Evolutionary conservation across 2,113 vertebrate species (phyloP), one percentile per base, ranked within the genome.

Genomic region (Prolemur simus): DNA sequence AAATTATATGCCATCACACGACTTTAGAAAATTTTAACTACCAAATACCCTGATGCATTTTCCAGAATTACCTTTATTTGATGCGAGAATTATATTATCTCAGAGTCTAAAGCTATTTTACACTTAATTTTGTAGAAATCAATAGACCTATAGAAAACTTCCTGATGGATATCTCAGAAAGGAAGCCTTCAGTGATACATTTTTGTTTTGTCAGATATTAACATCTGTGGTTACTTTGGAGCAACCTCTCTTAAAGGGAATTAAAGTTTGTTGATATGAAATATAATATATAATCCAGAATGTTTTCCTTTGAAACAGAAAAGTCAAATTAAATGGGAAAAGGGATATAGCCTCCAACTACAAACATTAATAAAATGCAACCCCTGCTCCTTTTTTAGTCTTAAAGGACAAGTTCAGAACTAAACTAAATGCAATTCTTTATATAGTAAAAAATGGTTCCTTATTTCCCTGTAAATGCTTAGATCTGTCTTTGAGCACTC

Each of bases 51-150:
- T 12, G 29, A 13, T 39, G 42, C 45, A 1, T 85, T 88, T 88
- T 56, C 13, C 10, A 58, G 39, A 34, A 12, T 86, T 88, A 58
- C 25, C 25, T 60, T 86, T n/a, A 39, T 64, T 80, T 45, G 52
- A 63, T 66, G 42, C 8, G 4, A 94, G 29, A 49, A 71, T 83
- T 76, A 80, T 37, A 74, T 85, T 78, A 82, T 42, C 64, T 66
- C 52, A 89, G 9, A 54, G 25, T 73, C 29, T 34, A 66, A 66
- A 74, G 15, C 54, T 85, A 56, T 71, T 86, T 81, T 94, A 27
- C 12, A 42, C 10, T 71, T 82, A 66, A 83, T 92, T 91, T 89
- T 23, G n/a, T 37, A 66, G 39, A 95, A 76, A 80, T 93, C 58
- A 81, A 56, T 39, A 56, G 18, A 85, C 52, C 60, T 87, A 5